A percentile compares a stretch with the other conserved stretches of the same genome.
phyloP scores from a whole-genome alignment of 2,113 vertebrate genomes.

The Serilophus lunatus region DNA sequence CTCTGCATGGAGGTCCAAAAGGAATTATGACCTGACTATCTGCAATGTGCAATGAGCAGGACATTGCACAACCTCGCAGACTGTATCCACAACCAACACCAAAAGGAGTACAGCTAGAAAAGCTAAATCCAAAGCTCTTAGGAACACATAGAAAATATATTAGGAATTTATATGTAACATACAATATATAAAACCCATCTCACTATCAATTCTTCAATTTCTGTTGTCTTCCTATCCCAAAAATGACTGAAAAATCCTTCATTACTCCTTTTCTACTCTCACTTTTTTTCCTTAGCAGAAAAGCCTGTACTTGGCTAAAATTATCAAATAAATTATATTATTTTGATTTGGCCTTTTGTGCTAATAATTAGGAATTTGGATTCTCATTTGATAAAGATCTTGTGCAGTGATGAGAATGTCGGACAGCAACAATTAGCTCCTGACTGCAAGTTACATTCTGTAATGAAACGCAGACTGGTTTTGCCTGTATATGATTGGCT shows the following conservation, averaged over 20 bases:
- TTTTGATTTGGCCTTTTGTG: not conserved
- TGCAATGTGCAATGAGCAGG: not conserved
- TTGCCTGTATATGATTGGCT: not conserved
- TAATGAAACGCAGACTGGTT: not conserved
- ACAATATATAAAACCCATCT: not conserved
- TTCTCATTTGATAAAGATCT: not conserved
- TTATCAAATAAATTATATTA: not conserved
- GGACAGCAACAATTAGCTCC: not conserved
- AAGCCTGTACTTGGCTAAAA: not conserved
- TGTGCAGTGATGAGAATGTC: not conserved
- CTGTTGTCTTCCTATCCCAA: not conserved
- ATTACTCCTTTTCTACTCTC: not conserved
- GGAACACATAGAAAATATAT: not conserved
- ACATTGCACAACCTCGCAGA: not conserved
- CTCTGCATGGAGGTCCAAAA: not conserved
- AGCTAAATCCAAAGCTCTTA: not conserved
- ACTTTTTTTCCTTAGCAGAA: not conserved
- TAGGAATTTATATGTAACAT: not conserved
- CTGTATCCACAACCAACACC: not conserved
- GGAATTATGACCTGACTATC: not conserved
- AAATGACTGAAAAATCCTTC: not conserved
- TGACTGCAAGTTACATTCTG: not conserved
- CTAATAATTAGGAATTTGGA: not conserved
- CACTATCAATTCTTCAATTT: not conserved
- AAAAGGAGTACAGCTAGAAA: not conserved